These are phyloP conservation scores for Pedetes capensis DNA, from an alignment of 2,113 vertebrate genomes.

Conservation along the genomic window DNA sequence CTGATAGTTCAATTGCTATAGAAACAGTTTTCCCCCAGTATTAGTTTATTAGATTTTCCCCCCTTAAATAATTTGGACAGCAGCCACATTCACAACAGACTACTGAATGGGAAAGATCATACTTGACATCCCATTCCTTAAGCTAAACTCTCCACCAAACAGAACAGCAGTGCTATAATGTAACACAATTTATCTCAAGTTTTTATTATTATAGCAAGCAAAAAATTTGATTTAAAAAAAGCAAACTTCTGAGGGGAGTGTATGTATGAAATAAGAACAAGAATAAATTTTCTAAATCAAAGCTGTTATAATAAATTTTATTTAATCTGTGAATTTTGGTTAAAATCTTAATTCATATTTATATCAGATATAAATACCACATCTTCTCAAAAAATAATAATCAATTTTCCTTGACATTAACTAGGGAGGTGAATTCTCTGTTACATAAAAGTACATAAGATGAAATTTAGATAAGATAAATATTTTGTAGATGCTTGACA, in stretches of 20 bases:
- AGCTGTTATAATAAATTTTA: background rate
- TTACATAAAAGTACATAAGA: background rate
- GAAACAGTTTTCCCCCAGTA: slow-evolving; percentile 17
- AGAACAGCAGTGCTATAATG: background rate
- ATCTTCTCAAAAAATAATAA: background rate
- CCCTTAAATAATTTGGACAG: slow-evolving; percentile 53
- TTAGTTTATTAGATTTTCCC: slow-evolving; percentile 43
- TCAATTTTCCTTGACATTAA: background rate
- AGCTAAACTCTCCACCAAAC: background rate
- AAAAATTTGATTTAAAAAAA: background rate
- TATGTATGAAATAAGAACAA: background rate
- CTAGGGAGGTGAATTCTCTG: background rate
- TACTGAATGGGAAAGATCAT: slow-evolving; percentile 43
- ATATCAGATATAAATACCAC: background rate
- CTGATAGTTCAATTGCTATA: slow-evolving; percentile 40
- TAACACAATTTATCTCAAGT: background rate
- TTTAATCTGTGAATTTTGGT: background rate
- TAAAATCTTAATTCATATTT: slow-evolving; percentile 5
- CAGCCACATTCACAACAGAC: slow-evolving; percentile 38
- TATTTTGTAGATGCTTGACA: background rate
- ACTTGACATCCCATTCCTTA: slow-evolving; percentile 29
- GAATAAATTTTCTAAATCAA: slow-evolving; percentile 21
- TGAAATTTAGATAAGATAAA: background rate
- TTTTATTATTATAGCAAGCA: background rate
- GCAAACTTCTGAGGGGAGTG: background rate